Evolutionary conservation across 2,113 vertebrate species (phyloP).

Genomic region (Prochilodus magdalenae): DNA sequence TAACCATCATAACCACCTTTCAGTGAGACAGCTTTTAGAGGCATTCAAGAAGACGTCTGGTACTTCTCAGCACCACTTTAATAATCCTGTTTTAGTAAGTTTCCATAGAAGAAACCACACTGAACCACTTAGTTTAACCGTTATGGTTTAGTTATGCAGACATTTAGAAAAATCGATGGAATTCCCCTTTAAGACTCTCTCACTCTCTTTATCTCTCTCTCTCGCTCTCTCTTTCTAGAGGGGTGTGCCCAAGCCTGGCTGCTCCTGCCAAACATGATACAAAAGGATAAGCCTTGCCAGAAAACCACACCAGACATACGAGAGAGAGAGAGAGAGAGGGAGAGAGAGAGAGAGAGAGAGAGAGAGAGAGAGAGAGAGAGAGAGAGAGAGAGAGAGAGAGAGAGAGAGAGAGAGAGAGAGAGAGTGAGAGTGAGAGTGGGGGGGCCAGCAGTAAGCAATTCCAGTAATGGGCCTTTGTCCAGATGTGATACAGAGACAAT

Average conservation of each 20-base stretch:
- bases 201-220: not conserved
- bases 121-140: no score
- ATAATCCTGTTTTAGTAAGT: no score
- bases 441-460: constrained; percentile 40
- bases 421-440: no score
- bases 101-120: no score
- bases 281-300: constrained; percentile 51
- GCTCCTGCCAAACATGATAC: constrained; percentile 56
- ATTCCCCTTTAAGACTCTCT: not conserved
- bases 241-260: constrained; percentile 54
- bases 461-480: constrained; percentile 65
- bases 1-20: no score
- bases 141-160: no score
- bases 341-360: constrained; percentile 32
- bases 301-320: constrained; percentile 50
- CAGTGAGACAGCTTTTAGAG: no score
- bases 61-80: no score
- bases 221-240: constrained; percentile 35
- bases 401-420: constrained; percentile 27
- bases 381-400: constrained; percentile 37
- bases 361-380: not conserved
- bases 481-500: constrained; percentile 66
- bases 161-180: no score
- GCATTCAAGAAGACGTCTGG: no score
- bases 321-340: constrained; percentile 31